Percentiles rank a stretch among this genome's conserved stretches.
These are phyloP conservation scores for Bombus waltoni DNA, from an alignment of 1,140 invertebrate genomes.

Conservation along the genomic window DNA sequence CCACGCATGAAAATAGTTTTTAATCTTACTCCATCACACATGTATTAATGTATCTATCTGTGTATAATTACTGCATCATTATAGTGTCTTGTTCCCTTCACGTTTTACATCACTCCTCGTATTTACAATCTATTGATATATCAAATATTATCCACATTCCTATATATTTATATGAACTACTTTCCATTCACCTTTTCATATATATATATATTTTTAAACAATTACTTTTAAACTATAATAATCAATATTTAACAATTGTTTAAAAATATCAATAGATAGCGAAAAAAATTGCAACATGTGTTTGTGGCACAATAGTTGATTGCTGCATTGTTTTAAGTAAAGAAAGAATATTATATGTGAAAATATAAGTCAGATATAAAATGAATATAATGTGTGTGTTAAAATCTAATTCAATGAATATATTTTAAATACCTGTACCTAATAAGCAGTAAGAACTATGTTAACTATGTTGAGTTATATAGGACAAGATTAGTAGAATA, in stretches of 20 bases:
- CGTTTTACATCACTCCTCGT: slow-evolving; percentile 58
- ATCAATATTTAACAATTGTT: slow-evolving; percentile 47
- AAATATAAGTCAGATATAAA: slow-evolving; percentile 6
- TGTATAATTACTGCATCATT: slow-evolving; percentile 57
- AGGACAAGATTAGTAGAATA: slow-evolving; percentile 15
- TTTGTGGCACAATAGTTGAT: slow-evolving; percentile 32
- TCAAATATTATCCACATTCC: slow-evolving; percentile 51
- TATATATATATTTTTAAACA: slow-evolving; percentile 39
- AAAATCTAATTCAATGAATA: background rate
- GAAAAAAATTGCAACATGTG: slow-evolving; percentile 19
- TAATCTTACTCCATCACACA: slow-evolving; percentile 60
- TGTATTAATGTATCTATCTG: slow-evolving; percentile 47
- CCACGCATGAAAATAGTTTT: slow-evolving; percentile 74
- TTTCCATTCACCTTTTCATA: slow-evolving; percentile 46
- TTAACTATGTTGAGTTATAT: slow-evolving; percentile 21
- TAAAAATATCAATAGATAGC: slow-evolving; percentile 46
- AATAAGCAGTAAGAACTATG: slow-evolving; percentile 11
- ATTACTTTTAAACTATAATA: slow-evolving; percentile 38
- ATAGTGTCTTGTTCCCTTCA: slow-evolving; percentile 72
- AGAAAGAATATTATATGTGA: background rate
- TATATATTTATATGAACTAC: slow-evolving; percentile 50
- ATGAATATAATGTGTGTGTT: background rate
- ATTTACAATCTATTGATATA: slow-evolving; percentile 66
- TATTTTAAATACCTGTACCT: slow-evolving; percentile 23
- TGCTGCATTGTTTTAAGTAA: slow-evolving; percentile 1